Evolutionary conservation across 1,140 invertebrate species (phyloP), one percentile per base, ranked within the genome.

Genomic region (Varroa destructor): DNA sequence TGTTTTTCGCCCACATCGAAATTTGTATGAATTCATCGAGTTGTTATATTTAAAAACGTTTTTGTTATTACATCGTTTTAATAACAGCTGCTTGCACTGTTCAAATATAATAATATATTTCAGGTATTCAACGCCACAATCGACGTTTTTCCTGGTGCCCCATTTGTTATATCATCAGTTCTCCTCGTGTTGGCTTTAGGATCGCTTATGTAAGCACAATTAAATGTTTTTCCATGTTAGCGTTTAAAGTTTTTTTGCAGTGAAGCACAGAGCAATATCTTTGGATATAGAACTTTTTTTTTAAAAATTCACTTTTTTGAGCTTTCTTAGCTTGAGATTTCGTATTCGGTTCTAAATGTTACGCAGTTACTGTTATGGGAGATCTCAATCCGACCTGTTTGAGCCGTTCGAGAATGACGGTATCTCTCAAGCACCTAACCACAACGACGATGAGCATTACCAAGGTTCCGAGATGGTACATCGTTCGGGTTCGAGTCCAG

Each of bases 101-200:
- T 8, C 46, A 51, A 51, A 51, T 51, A 51, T 8, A 25, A 51
- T 8, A 51, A 3, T 51, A 5, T 51, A 0, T 5, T 51, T 67
- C 61, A 67, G 61, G 61, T 67, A 2, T 67, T 67, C 61, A 67
- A 67, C 37, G 61, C 61, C 1, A 67, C 61, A 14, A 67, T 67
- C 46, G 61, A 67, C 61, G 61, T 46, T 40, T 37, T 67, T 12
- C 61, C 61, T 43, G 61, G 61, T 14, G 61, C 61, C 40, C 61
- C 61, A 3, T 67, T 67, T 37, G 46, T 67, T 3, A 67, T 67
- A 36, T 67, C 61, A 12, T 67, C 61, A 12, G 12, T 67, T 2
- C 61, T 67, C 8, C 37, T 67, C 40, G 46, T 67, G 3, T 46
- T 67, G 40, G 40, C 61, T 12, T 46, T 67, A 2, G 61, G 61